phyloP scores from a whole-genome alignment of 2,797 vertebrate species.

The Sitta carolinensis region DNA sequence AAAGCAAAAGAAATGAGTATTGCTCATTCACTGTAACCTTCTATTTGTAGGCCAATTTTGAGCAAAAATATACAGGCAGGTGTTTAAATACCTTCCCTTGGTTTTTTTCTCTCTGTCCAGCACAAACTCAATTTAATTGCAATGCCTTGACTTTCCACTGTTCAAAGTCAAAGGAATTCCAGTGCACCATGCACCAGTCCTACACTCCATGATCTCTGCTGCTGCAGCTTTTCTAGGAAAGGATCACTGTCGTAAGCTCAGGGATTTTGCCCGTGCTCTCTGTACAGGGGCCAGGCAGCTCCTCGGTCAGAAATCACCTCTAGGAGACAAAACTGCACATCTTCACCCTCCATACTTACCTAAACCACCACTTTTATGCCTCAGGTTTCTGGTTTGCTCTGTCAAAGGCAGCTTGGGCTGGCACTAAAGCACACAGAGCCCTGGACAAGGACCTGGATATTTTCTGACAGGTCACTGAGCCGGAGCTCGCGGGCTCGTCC shows the following conservation, averaged over 20 bases:
- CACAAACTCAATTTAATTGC: background rate
- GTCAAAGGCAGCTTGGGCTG: background rate
- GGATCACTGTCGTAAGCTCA: background rate
- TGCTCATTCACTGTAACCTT: background rate
- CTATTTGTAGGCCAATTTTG: background rate
- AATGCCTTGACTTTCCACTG: background rate
- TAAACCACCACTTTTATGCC: background rate
- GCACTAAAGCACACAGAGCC: background rate
- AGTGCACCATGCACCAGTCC: background rate
- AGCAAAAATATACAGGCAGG: rapidly evolving
- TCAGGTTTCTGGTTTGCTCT: background rate
- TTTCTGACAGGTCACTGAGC: slow-evolving; percentile 50
- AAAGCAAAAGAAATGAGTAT: background rate
- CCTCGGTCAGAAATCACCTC: background rate
- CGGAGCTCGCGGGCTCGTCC: background rate
- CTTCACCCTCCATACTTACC: background rate
- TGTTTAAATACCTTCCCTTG: background rate
- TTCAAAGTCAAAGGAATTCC: background rate
- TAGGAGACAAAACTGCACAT: background rate
- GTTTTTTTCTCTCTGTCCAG: background rate
- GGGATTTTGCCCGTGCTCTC: background rate
- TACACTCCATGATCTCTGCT: background rate
- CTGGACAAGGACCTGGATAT: background rate
- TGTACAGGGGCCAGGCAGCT: background rate
- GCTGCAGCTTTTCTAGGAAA: background rate